phyloP scores from a whole-genome alignment of 2,797 vertebrate genomes.

The Pampus argenteus region DNA sequence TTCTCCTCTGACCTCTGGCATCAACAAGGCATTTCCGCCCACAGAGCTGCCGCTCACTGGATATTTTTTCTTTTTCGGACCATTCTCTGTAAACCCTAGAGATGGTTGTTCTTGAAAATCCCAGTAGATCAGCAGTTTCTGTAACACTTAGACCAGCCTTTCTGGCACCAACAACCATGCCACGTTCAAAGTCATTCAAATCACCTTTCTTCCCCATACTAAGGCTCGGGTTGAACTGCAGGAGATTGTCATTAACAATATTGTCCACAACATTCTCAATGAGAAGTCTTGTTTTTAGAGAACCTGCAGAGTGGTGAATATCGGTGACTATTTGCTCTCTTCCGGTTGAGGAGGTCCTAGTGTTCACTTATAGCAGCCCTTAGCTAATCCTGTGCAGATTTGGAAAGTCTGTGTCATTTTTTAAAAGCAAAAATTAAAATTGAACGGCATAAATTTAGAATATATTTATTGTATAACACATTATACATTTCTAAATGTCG shows the following conservation, averaged over 20 bases:
- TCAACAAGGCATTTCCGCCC: slow-evolving; percentile 61
- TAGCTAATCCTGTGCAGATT: slow-evolving; percentile 48
- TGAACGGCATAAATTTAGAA: rapidly evolving
- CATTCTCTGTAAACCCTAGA: no score
- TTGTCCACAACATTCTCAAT: background rate
- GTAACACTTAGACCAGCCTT: no score
- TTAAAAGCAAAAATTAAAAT: rapidly evolving
- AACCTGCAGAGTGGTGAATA: no score
- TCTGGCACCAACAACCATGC: no score
- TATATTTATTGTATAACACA: rapidly evolving
- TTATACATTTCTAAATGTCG: background rate
- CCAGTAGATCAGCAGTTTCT: no score
- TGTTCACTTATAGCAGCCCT: background rate
- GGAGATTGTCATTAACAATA: background rate
- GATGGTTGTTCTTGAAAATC: no score
- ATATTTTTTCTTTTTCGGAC: no score
- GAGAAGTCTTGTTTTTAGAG: no score
- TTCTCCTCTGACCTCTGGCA: slow-evolving; percentile 67
- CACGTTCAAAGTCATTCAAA: no score
- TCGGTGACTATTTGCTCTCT: slow-evolving; percentile 20
- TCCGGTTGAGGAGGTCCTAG: slow-evolving; percentile 57
- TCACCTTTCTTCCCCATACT: no score
- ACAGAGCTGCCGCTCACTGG: slow-evolving; percentile 21
- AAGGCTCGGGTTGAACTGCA: no score
- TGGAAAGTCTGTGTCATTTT: rapidly evolving